phyloP scores from a whole-genome alignment of 2,888 invertebrate genomes.

The Andrena haemorrhoa region DNA sequence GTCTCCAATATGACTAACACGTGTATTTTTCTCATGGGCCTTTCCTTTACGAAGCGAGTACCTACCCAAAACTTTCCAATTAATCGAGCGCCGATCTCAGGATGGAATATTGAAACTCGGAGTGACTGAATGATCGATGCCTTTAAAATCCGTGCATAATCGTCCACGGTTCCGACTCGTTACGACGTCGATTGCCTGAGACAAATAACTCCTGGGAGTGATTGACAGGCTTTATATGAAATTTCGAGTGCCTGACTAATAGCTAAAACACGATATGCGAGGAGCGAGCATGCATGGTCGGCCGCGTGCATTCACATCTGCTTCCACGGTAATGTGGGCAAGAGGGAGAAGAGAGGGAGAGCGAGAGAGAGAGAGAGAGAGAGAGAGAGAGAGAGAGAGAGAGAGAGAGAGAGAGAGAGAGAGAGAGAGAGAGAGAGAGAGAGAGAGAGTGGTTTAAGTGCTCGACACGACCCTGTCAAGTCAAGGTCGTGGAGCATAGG shows the following conservation, averaged over 20 bases:
- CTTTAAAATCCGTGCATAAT: conserved; percentile 56
- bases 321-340: conserved; percentile 40
- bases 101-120: conserved; percentile 42
- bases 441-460: conserved; percentile 34
- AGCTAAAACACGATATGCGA: conserved; percentile 64
- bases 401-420: too few species aligned
- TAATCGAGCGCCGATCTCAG: conserved; percentile 18
- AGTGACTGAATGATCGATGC: conserved; percentile 62
- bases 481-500: conserved; percentile 56
- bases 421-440: too few species aligned
- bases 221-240: conserved; percentile 82
- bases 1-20: neutral
- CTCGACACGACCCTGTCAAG: conserved; percentile 50
- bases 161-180: conserved; percentile 64
- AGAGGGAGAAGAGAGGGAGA: too few species aligned
- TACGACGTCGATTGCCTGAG: conserved; percentile 72
- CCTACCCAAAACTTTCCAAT: conserved; percentile 18
- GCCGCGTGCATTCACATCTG: conserved; percentile 59
- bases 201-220: conserved; percentile 76
- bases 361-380: too few species aligned
- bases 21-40: neutral
- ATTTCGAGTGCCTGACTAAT: conserved; percentile 81
- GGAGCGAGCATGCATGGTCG: conserved; percentile 34
- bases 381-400: too few species aligned
- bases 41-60: too few species aligned